Base-by-base conservation (phyloP, 2,797 vertebrate genomes). In the Forpus xanthops region DNA sequence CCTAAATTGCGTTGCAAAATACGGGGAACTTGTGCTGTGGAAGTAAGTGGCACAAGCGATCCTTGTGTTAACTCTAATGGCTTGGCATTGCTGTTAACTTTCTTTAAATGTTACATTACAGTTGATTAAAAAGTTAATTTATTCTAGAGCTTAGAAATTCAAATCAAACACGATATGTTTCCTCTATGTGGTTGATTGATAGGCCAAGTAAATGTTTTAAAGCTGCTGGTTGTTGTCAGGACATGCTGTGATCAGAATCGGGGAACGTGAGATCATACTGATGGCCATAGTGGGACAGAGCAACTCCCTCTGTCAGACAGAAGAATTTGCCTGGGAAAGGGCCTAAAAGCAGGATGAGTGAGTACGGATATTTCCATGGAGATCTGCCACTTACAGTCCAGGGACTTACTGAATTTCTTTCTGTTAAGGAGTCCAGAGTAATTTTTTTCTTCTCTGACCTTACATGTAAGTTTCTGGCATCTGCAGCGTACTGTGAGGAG, bases 181-280 rank as follows among this genome's bases (percentile, higher is more conserved):
- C 12, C 4, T 79, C 39, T 60, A 3, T 49, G 6, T 74, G 28
- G 24, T 21, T 86, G 39, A 42, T 45, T 15, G 37, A 60, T 55
- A 24, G 0, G 23, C 17, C 39, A 53, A 91, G 47, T 47, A n/a
- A 42, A 19, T 68, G 11, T 75, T 93, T 60, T 58, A 73, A 78
- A 86, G 70, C 25, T 30, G 84, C 55, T 86, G 80, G 47, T 64
- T 81, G 6, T 85, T 94, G 83, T 90, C 88, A 89, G 92, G 70
- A 85, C 92, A 41, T 71, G 31, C 65, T 1, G 4, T 28, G 85
- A 65, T 56, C 31, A 65, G 75, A 87, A 77, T 53, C 66, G 58
- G 61, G 79, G 72, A 87, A 64, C 41, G 84, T 55, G 14, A 50
- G 55, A 50, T 55, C 0, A 0, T n/a, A 3, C 9, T 19, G 61